Evolutionary conservation across 37 sponge, comb jelly and placozoan species (phyloP), one percentile per base, ranked within the genome.

Genomic region (Cladorhizidae sp.): DNA sequence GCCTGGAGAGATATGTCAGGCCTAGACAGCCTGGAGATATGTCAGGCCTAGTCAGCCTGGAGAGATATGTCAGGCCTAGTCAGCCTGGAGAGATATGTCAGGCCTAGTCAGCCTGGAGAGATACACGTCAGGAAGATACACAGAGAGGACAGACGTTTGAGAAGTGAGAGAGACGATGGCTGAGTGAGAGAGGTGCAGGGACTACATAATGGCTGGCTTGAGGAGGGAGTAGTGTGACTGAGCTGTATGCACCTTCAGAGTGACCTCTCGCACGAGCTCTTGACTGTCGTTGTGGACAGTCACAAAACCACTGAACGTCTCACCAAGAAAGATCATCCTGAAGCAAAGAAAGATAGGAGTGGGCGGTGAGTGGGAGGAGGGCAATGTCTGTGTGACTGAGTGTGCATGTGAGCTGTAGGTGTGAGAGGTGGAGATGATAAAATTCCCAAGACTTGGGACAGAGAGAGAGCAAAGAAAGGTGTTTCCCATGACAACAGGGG

Each of bases 291-390:
- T 95, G 35, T 80, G 78, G 33, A 91, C 78, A 7, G 86, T 73
- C 29, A 95, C 81, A 41, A 89, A 88, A 3, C 83, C 87, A 73
- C 64, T 76, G 75, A 91, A 95, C 18, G 95, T 91, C 71, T 95
- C 95, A 11, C 95, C 92, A 0, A 95, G 87, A 57, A 85, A 95
- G 33, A 95, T 86, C 67, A 75, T 64, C 40, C 83, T 81, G 29
- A 5, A 59, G n/a, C 49, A 45, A 5, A 45, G 8, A 45, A 9
- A 45, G 5, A 45, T 9, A 45, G 49, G 49, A 45, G 61, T 5
- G 12, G 61, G 8, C n/a, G 61, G 18, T 17, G 8, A 12, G 68
- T 8, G 36, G 78, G 28, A 77, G 41, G 51, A 31, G 41, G 18
- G 26, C 49, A 45, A n/a, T n/a, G n/a, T n/a, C n/a, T n/a, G n/a